Conservation (phyloP, 2,113 vertebrate genomes). For the Thunnus maccoyii region DNA sequence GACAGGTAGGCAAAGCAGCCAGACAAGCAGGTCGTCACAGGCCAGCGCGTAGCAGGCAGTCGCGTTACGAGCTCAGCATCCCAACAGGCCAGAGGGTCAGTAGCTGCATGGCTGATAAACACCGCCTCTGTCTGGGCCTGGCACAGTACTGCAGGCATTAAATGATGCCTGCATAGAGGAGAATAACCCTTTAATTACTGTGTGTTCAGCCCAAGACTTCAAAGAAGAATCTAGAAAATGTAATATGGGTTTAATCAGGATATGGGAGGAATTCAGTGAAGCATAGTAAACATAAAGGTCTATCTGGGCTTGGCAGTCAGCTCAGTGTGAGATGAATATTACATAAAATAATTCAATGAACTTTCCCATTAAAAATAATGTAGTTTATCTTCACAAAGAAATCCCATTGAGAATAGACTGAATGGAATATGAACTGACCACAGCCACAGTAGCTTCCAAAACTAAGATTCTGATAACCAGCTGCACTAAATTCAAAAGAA, state of each 20-base stretch:
- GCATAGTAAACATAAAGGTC: background rate
- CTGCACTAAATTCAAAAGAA: background rate
- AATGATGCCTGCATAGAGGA: conserved; percentile 10
- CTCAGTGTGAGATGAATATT: background rate
- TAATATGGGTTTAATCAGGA: too few relatives aligned
- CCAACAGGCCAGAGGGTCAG: conserved; percentile 75
- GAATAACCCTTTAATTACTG: conserved; percentile 30
- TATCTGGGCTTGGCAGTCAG: background rate
- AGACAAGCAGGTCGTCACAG: conserved; percentile 73
- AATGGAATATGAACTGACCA: background rate
- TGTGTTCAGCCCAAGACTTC: background rate
- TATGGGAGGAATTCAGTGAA: background rate
- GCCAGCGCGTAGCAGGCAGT: conserved; percentile 55
- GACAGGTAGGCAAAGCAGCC: conserved; percentile 54
- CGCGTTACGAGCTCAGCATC: conserved; percentile 78
- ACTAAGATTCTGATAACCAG: background rate
- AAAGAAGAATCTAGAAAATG: background rate
- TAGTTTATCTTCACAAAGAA: background rate
- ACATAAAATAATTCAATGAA: too few relatives aligned
- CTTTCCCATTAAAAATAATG: too few relatives aligned
- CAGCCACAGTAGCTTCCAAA: background rate
- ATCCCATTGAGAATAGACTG: background rate
- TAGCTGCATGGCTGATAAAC: conserved; percentile 59
- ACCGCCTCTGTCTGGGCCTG: conserved; percentile 80
- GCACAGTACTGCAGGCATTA: conserved; percentile 61